Conservation (phyloP, 2,113 vertebrate genomes). For the Theropithecus gelada region DNA sequence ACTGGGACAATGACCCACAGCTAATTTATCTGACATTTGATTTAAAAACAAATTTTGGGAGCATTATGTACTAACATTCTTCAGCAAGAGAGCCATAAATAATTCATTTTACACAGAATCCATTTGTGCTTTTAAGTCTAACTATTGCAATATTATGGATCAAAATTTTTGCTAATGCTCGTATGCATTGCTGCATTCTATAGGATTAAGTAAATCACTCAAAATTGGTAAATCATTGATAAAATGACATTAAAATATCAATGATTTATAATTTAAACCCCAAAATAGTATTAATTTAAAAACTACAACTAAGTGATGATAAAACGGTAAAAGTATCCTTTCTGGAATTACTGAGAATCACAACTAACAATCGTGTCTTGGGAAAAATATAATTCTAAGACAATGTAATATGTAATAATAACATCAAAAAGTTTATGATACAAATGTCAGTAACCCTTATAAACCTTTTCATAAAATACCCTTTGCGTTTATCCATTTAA, state of each 20-base stretch:
- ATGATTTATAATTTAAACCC: constrained; percentile 11
- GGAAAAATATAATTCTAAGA: neutral
- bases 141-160: neutral
- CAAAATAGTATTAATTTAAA: neutral
- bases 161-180: neutral
- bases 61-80: neutral
- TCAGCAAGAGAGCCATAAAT: neutral
- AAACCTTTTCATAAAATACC: neutral
- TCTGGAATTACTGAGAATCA: neutral
- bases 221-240: neutral
- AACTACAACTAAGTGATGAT: neutral
- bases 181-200: neutral
- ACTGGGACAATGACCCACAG: neutral
- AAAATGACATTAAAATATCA: neutral
- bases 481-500: neutral
- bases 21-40: neutral
- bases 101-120: neutral
- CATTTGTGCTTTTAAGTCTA: neutral
- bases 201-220: neutral
- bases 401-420: neutral
- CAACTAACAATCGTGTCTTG: neutral
- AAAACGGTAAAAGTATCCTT: neutral
- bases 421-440: neutral
- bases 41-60: neutral
- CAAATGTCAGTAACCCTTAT: neutral